phyloP scores from a whole-genome alignment of 2,888 invertebrate species.

The Phyto melanocephala region DNA sequence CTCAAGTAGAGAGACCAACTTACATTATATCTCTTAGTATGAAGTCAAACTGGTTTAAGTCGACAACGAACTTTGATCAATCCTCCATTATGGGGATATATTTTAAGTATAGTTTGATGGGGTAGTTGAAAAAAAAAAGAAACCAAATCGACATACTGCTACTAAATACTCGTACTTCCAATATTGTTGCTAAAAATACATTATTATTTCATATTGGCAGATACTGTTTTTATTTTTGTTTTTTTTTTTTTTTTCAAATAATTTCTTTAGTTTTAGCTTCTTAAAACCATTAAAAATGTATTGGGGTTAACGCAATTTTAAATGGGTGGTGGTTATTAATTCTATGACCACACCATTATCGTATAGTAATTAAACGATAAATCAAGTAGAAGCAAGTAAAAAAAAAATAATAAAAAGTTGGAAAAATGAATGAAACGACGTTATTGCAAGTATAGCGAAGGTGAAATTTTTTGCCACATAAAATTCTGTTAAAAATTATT shows the following conservation, averaged over 20 bases:
- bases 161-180: slow-evolving; percentile 12
- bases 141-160: slow-evolving; percentile 28
- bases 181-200: slow-evolving; percentile 47
- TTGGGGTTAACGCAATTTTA: slow-evolving; percentile 53
- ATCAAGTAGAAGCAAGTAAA: slow-evolving; percentile 18
- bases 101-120: slow-evolving; percentile 41
- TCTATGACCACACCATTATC: slow-evolving; percentile 38
- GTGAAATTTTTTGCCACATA: slow-evolving; percentile 1
- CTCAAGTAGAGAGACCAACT: slow-evolving; percentile 54
- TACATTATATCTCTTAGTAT: slow-evolving; percentile 8
- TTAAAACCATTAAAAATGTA: slow-evolving; percentile 54
- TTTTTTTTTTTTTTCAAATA: neutral
- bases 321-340: slow-evolving; percentile 44
- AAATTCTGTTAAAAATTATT: neutral
- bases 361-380: slow-evolving; percentile 38
- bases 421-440: neutral
- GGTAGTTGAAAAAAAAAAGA: slow-evolving; percentile 42
- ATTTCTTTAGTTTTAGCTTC: slow-evolving; percentile 8
- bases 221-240: slow-evolving; percentile 11
- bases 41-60: slow-evolving; percentile 53
- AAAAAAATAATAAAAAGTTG: neutral
- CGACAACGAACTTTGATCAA: slow-evolving; percentile 62
- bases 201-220: slow-evolving; percentile 23
- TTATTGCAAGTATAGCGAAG: neutral
- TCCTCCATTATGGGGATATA: slow-evolving; percentile 53